Conservation (phyloP, 2,888 invertebrate species). For the Brenthis ino region DNA sequence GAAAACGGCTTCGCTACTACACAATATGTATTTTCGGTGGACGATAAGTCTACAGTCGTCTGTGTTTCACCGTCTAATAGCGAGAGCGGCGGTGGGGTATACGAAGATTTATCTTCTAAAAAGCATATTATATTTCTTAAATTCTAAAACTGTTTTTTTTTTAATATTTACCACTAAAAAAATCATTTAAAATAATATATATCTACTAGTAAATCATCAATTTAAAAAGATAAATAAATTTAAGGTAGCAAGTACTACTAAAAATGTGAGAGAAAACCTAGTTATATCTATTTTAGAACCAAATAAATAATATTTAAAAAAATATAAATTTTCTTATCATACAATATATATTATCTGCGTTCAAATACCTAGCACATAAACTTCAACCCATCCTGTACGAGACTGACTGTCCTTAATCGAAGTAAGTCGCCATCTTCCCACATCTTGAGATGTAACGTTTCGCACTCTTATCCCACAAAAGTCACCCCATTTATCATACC, state of each 20-base stretch:
- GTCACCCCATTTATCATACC: conserved; percentile 52
- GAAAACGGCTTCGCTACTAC: conserved; percentile 69
- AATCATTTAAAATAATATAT: too few relatives aligned
- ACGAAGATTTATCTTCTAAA: conserved; percentile 35
- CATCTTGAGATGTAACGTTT: conserved; percentile 55
- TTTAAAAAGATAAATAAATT: too few relatives aligned
- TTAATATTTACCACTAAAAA: too few relatives aligned
- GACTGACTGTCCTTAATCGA: conserved; percentile 51
- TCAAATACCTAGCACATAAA: conserved; percentile 58
- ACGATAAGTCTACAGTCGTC: conserved; percentile 53
- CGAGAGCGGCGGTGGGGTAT: conserved; percentile 52
- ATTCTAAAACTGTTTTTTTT: too few relatives aligned
- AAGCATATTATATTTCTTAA: neutral
- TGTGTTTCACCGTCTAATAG: conserved; percentile 59
- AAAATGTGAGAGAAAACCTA: too few relatives aligned
- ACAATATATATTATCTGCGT: neutral
- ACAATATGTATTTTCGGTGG: conserved; percentile 63
- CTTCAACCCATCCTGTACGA: conserved; percentile 66
- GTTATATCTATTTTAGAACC: too few relatives aligned
- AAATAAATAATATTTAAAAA: neutral
- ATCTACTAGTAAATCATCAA: too few relatives aligned
- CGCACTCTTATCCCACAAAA: conserved; percentile 68
- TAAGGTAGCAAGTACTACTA: too few relatives aligned
- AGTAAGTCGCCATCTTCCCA: conserved; percentile 73
- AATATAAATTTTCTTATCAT: neutral